Evolutionary conservation across 2,797 vertebrate species (phyloP), one percentile per base, ranked within the genome.

Genomic region (Pangasius mekongensis): DNA sequence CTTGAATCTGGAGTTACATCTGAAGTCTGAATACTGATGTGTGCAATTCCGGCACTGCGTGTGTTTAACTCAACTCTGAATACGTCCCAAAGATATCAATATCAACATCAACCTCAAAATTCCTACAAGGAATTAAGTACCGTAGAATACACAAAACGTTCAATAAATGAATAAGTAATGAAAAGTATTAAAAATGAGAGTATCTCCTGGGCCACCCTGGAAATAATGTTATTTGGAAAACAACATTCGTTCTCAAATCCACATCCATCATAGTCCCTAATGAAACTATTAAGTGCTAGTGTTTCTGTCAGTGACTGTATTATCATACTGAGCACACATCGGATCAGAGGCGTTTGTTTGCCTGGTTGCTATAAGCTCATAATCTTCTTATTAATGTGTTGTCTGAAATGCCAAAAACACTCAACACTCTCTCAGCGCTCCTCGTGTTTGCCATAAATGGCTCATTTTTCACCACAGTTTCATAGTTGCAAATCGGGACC

Each of bases 311-410:
- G 86, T 18, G 43, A 56, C 83, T 73, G 69, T 60, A 86, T 86
- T 86, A 81, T 83, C 74, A 69, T 73, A 83, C 47, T 24, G 67
- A 82, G 69, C 83, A 90, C 84, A 77, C 89, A 11, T 54, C 14
- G 86, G 87, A 83, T 80, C 86, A 76, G 83, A 85, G 84, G 73
- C 39, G 71, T 67, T 83, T 88, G 87, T 86, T 90, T 83, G 77
- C 89, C 43, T 67, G 82, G 16, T 67, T 67, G 82, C 62, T 84
- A 52, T 84, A 84, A 84, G 82, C 82, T 84, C 82, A 84, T 84
- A 84, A 84, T 66, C 82, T 84, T 84, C 56, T 74, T 84, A 67
- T 88, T 84, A 66, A 43, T 84, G 84, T 84, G 47, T 49, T 67
- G 33, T 64, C 52, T 36, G 76, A 89, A 60, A 83, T 0, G 62